Evolutionary conservation across 2,888 invertebrate species (phyloP).

Genomic region (Tenthredo notha): DNA sequence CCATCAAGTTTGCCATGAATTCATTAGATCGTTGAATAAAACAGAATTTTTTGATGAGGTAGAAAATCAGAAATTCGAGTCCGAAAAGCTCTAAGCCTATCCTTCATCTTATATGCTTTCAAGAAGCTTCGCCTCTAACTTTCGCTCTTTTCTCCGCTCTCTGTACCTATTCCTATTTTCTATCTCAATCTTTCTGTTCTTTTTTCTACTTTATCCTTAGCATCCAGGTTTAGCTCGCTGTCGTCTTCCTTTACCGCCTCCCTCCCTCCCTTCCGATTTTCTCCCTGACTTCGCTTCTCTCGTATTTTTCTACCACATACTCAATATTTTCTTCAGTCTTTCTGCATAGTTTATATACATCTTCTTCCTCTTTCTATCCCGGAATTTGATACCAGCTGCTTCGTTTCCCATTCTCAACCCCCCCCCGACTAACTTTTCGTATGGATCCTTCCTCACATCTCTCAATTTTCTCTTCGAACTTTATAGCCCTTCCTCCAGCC

Average conservation of each 20-base stretch:
- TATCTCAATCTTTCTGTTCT: neutral
- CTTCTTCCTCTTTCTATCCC: neutral
- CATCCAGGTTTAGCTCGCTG: neutral
- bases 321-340: neutral
- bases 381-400: neutral
- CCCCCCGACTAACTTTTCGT: neutral
- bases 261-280: neutral
- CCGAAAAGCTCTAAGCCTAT: neutral
- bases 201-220: neutral
- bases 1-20: neutral
- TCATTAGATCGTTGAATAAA: neutral
- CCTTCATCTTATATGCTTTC: neutral
- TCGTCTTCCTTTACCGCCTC: neutral
- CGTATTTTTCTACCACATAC: neutral
- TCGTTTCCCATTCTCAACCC: neutral
- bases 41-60: neutral
- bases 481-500: neutral
- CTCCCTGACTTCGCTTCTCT: neutral
- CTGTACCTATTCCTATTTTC: neutral
- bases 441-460: neutral
- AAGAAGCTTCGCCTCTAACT: neutral
- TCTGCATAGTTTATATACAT: neutral
- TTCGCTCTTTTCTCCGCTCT: neutral
- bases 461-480: neutral
- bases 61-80: neutral